Evolutionary conservation across 1,140 invertebrate species (phyloP).

Genomic region (Brachionus plicatilis): DNA sequence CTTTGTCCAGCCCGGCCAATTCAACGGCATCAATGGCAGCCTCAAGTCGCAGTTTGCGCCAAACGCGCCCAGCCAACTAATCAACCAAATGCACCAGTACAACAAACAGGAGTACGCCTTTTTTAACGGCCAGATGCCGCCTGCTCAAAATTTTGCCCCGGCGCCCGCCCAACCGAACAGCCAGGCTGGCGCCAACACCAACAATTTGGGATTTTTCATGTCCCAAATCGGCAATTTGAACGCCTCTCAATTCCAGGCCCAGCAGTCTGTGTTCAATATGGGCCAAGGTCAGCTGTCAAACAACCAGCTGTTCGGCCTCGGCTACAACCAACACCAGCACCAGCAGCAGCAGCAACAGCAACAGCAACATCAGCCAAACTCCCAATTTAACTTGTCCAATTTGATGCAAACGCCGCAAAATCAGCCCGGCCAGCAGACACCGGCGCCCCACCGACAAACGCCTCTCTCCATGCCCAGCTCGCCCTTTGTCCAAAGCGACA

Average conservation of each 20-base stretch:
- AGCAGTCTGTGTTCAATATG: not conserved
- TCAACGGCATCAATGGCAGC: not conserved
- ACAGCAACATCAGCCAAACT: not conserved
- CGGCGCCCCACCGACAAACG: not conserved
- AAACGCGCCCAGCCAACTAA: not conserved
- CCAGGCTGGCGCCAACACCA: not conserved
- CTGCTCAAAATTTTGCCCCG: not conserved
- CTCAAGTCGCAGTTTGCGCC: not conserved
- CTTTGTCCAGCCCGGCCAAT: not conserved
- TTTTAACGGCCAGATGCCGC: not conserved
- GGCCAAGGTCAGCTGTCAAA: not conserved
- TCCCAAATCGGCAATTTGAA: not conserved
- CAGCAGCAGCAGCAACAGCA: too few relatives aligned
- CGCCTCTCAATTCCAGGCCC: not conserved
- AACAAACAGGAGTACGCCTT: not conserved
- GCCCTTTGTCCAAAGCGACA: not conserved
- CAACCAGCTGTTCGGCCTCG: not conserved
- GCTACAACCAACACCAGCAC: not conserved
- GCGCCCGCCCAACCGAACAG: not conserved
- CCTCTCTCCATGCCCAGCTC: not conserved
- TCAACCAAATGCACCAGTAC: conserved; percentile 6
- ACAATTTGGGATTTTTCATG: conserved; percentile 6
- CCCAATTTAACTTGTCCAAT: conserved; percentile 1
- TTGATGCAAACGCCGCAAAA: not conserved
- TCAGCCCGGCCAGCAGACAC: not conserved